Evolutionary conservation across 2,888 invertebrate species (phyloP).

Genomic region (Drosophila quinaria): DNA sequence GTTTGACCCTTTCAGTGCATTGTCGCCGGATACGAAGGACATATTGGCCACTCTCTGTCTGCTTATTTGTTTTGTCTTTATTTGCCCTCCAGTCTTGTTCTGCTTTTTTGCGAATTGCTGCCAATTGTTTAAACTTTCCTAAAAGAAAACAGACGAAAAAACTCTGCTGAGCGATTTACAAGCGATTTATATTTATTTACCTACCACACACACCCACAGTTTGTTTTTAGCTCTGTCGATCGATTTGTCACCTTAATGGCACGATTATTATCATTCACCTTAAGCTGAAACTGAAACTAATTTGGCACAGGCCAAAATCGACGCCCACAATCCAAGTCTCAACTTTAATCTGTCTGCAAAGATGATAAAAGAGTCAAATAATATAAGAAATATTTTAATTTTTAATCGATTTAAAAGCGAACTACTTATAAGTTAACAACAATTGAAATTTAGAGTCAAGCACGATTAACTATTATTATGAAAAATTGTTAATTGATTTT

Average conservation of each 20-base stretch:
- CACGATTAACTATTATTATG: constrained; percentile 25
- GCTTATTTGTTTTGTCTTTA: constrained; percentile 55
- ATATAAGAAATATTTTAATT: constrained; percentile 14
- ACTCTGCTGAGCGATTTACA: constrained; percentile 52
- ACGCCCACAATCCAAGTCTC: constrained; percentile 51
- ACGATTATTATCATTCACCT: constrained; percentile 49
- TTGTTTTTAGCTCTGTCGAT: constrained; percentile 16
- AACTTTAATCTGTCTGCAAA: constrained; percentile 21
- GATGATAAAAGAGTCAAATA: constrained; percentile 30
- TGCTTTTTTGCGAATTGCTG: constrained; percentile 16
- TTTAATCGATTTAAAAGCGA: constrained; percentile 17
- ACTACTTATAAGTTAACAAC: constrained; percentile 22
- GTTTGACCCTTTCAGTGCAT: constrained; percentile 63
- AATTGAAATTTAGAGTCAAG: constrained; percentile 26
- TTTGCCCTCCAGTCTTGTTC: constrained; percentile 7
- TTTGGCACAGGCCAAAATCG: constrained; percentile 65
- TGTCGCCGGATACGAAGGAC: constrained; percentile 67
- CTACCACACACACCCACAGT: constrained; percentile 20
- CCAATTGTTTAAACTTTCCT: constrained; percentile 63
- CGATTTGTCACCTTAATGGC: constrained; percentile 63
- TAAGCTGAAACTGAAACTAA: constrained; percentile 59
- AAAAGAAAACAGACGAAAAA: constrained; percentile 36
- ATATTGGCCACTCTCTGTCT: constrained; percentile 28
- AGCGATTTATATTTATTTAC: constrained; percentile 36
- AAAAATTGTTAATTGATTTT: constrained; percentile 26